Evolutionary conservation across 2,888 invertebrate species (phyloP), one percentile per base, ranked within the genome.

Genomic region (Scaptomyza polygonia): DNA sequence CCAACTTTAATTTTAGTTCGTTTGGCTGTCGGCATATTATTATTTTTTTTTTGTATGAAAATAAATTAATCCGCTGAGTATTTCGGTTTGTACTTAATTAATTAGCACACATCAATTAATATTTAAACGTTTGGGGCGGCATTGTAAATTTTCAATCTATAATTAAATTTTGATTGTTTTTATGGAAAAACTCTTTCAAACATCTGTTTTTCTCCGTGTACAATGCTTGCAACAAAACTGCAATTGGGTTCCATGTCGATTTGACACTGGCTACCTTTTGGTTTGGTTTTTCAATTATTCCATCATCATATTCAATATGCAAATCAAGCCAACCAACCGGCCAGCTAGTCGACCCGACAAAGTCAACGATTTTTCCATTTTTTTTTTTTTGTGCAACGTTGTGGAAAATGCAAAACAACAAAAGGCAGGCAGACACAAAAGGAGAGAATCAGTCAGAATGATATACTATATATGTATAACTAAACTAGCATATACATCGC

Each of bases 241-340:
- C 21, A 21, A 21, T 2, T 27, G 14, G 36, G 36, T 6, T 36
- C 16, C 36, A 16, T 39, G 36, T 39, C 14, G 16, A 39, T 14
- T 16, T 39, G 36, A 14, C 14, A 1, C 5, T 18, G 18, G 51
- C 45, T 63, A 49, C 48, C 34, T 51, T 34, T 21, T 21, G 21
- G 21, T 21, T 21, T 21, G 21, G 4, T 9, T 39, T 52, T 71
- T 83, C 68, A 83, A 80, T 77, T 72, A 80, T 77, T 82, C 73
- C 73, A 76, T 79, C 77, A 66, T 85, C 74, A 80, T 79, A 79
- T 82, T 72, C 86, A 74, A 67, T 77, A 86, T 86, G 80, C 82
- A 79, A 81, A 81, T 82, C 39, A 12, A 25, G n/a, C 27, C 48
- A 52, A 16, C 29, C 12, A 52, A 21, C 29, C 21, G 3, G 4